phyloP scores from a whole-genome alignment of 2,113 vertebrate species.

The Phocoena phocoena region DNA sequence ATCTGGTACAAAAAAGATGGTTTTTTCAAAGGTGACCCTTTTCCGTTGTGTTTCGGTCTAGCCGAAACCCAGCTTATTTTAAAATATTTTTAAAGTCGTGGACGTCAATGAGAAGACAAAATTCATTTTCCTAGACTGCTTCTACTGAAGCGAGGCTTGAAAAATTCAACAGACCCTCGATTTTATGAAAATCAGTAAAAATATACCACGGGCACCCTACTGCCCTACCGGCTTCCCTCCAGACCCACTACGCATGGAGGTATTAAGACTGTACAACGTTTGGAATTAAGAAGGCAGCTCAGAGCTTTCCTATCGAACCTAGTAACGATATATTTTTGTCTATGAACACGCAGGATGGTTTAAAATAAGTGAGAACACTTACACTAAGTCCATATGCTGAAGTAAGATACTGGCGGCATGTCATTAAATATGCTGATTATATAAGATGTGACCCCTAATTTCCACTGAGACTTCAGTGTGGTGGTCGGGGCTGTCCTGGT shows the following conservation, averaged over 20 bases:
- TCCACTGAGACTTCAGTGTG: fast-evolving
- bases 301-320: fast-evolving
- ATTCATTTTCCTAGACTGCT: background rate
- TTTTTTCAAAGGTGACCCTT: too few species aligned
- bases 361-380: background rate
- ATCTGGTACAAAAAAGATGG: fast-evolving
- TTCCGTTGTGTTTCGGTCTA: background rate
- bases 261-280: fast-evolving
- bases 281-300: background rate
- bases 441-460: fast-evolving
- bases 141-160: background rate
- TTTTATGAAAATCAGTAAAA: background rate
- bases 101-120: background rate
- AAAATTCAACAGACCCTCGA: fast-evolving
- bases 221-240: too few species aligned
- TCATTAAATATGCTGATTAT: fast-evolving
- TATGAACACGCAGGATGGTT: fast-evolving
- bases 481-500: background rate
- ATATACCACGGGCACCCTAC: fast-evolving
- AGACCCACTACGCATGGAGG: fast-evolving
- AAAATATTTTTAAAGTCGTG: background rate
- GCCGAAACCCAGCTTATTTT: background rate
- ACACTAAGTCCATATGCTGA: background rate
- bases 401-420: fast-evolving
- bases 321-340: fast-evolving